Conservation (phyloP, 2,113 vertebrate genomes). For the Ageneiosus marmoratus region DNA sequence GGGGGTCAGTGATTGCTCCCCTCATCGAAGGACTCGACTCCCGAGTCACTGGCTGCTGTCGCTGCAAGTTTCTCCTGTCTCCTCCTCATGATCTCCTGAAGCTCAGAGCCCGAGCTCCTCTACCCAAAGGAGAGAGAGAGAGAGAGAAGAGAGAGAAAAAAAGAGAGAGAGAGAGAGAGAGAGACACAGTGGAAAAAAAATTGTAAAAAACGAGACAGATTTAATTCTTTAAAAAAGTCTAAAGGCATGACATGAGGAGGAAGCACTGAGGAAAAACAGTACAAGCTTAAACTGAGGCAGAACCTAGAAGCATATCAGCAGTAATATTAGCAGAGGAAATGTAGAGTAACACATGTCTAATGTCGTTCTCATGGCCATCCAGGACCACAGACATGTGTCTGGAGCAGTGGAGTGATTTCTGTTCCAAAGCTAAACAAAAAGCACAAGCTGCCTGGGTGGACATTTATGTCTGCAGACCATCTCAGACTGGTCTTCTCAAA, state of each 20-base stretch:
- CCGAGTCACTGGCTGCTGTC: constrained; percentile 84
- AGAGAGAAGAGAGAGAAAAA: neutral
- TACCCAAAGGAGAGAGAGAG: constrained; percentile 50
- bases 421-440: neutral
- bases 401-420: neutral
- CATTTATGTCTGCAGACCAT: neutral
- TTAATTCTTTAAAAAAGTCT: neutral
- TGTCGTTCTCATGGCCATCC: neutral
- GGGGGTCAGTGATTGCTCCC: constrained; percentile 82
- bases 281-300: neutral
- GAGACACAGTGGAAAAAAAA: neutral
- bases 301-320: neutral
- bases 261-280: neutral
- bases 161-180: neutral
- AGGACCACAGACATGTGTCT: constrained; percentile 14
- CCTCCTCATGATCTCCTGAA: constrained; percentile 94
- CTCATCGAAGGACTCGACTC: constrained; percentile 95
- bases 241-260: constrained; percentile 14
- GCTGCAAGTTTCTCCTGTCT: constrained; percentile 90
- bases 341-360: neutral
- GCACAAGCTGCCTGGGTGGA: neutral
- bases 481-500: constrained; percentile 19
- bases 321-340: neutral
- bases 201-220: neutral
- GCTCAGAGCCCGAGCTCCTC: constrained; percentile 86